phyloP scores from a whole-genome alignment of 2,113 vertebrate genomes.

The Rhineura floridana region DNA sequence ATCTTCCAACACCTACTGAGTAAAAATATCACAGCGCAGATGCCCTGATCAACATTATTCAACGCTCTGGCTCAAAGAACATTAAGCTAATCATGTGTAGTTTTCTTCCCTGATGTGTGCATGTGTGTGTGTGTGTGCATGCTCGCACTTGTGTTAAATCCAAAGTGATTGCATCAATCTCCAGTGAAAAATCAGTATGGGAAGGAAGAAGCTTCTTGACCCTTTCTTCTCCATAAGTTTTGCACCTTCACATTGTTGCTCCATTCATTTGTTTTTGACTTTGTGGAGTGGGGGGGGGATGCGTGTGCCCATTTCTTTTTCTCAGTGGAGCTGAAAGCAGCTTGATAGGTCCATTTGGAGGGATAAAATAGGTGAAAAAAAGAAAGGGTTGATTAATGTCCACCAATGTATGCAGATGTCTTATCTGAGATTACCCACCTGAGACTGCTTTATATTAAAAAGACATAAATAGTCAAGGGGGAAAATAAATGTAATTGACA shows the following conservation, averaged over 20 bases:
- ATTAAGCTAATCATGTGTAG: background rate
- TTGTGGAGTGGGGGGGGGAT: background rate
- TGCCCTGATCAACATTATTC: background rate
- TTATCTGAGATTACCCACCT: background rate
- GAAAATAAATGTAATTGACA: background rate
- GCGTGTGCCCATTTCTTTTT: background rate
- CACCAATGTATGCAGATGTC: background rate
- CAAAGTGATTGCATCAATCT: background rate
- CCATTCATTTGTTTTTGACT: background rate
- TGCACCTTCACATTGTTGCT: too few species aligned
- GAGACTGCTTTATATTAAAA: background rate
- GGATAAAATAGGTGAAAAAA: background rate
- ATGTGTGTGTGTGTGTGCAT: background rate
- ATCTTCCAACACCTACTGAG: background rate
- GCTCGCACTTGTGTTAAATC: too few species aligned
- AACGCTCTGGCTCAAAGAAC: background rate
- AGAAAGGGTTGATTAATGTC: background rate
- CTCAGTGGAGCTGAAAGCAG: background rate
- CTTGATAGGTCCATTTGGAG: background rate
- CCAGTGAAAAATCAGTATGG: background rate
- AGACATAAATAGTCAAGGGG: background rate
- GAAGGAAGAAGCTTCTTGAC: background rate
- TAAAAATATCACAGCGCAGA: background rate
- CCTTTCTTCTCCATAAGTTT: background rate
- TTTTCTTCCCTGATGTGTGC: background rate